A percentile compares a stretch with the other conserved stretches of the same genome.
Evolutionary conservation across 2,113 vertebrate species (phyloP).

Genomic region (Chauna torquata): DNA sequence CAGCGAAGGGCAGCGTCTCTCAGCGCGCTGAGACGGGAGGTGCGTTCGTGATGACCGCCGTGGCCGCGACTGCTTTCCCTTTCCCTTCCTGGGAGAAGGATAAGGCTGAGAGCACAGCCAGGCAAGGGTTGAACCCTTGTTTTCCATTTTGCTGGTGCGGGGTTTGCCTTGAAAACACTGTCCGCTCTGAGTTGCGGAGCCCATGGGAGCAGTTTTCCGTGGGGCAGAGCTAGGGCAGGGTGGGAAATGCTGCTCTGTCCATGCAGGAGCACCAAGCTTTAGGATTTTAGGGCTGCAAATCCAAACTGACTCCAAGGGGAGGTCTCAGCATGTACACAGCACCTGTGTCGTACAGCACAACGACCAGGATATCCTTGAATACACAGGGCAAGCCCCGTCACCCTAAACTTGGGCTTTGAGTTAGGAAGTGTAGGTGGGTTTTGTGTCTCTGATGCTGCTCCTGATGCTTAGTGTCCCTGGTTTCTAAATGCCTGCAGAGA

Average conservation of each 20-base stretch:
- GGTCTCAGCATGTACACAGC: fast-evolving
- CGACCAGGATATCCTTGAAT: fast-evolving
- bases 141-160: fast-evolving
- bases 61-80: fast-evolving
- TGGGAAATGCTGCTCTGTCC: not conserved
- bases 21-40: not conserved
- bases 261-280: not conserved
- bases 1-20: fast-evolving
- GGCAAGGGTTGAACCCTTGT: fast-evolving
- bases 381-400: fast-evolving
- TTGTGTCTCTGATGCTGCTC: not conserved
- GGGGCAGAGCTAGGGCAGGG: not conserved
- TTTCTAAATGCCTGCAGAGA: conserved; percentile 4
- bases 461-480: fast-evolving
- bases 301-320: not conserved
- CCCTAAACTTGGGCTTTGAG: too few species aligned
- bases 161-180: fast-evolving
- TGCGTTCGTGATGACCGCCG: not conserved
- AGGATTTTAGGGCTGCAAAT: not conserved
- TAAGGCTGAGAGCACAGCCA: not conserved
- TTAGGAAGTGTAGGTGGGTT: not conserved
- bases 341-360: fast-evolving
- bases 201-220: fast-evolving
- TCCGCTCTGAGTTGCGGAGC: fast-evolving
- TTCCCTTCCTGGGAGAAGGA: too few species aligned